Percentiles rank a stretch among this genome's conserved stretches.
Conservation (phyloP, 2,797 vertebrate species). For the Distichodus sexfasciatus region DNA sequence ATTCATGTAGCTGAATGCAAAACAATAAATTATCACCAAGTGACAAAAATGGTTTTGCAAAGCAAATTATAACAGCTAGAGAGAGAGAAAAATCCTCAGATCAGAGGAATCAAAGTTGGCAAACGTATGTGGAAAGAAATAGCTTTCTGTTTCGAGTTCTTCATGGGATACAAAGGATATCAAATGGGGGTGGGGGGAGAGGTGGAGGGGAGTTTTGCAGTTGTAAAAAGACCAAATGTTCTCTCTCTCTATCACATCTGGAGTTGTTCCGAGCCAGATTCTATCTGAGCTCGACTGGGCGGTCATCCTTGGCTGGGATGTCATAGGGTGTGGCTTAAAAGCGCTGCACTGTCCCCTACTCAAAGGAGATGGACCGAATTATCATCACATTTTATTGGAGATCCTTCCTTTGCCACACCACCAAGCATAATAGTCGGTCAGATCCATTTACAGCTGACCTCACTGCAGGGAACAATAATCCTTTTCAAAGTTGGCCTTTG, state of each 20-base stretch:
- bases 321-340: slow-evolving; percentile 43
- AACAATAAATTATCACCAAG: neutral
- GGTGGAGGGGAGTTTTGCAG: slow-evolving; percentile 33
- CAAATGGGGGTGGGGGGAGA: slow-evolving; percentile 27
- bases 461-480: slow-evolving; percentile 34
- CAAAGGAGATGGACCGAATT: slow-evolving; percentile 37
- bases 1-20: neutral
- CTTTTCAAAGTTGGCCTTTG: slow-evolving; percentile 30
- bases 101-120: slow-evolving; percentile 45
- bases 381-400: slow-evolving; percentile 33
- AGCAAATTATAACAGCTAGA: slow-evolving; percentile 14
- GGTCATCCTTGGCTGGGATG: slow-evolving; percentile 32
- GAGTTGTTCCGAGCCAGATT: slow-evolving; percentile 43
- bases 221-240: slow-evolving; percentile 55
- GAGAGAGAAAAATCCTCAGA: slow-evolving; percentile 30
- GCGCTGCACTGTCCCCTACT: slow-evolving; percentile 33
- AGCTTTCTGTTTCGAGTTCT: slow-evolving; percentile 49
- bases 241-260: slow-evolving; percentile 54
- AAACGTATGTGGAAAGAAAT: slow-evolving; percentile 42
- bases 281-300: slow-evolving; percentile 45
- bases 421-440: slow-evolving; percentile 38
- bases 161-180: slow-evolving; percentile 50
- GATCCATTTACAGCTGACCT: slow-evolving; percentile 35
- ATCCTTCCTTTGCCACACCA: slow-evolving; percentile 28
- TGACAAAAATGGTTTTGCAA: neutral